Evolutionary conservation across 64 coral and sea anemone genomes (phyloP).

Genomic region (Hydrozoanthus tunicans): DNA sequence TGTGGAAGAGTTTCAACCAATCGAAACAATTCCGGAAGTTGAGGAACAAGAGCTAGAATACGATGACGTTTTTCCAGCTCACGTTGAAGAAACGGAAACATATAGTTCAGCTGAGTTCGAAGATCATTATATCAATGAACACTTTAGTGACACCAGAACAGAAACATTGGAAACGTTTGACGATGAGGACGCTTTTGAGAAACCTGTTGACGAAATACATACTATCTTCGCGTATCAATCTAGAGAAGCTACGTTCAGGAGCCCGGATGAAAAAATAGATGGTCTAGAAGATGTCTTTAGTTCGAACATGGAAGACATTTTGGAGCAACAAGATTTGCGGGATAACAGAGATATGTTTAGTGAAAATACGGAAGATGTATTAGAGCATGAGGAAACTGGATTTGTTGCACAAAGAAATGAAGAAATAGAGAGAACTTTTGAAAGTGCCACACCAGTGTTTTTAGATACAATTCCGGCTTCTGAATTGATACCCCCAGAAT

Average conservation of each 20-base stretch:
- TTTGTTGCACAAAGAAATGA: neutral
- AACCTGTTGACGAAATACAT: constrained; percentile 12
- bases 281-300: constrained; percentile 17
- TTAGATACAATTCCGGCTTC: neutral
- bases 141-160: constrained; percentile 22
- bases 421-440: constrained; percentile 19
- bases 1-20: constrained; percentile 11
- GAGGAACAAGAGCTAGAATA: constrained; percentile 81
- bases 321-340: constrained; percentile 21
- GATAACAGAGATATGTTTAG: constrained; percentile 25
- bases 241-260: neutral
- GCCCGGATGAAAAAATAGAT: neutral
- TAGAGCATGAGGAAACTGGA: constrained; percentile 4
- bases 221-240: constrained; percentile 11
- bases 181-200: constrained; percentile 7
- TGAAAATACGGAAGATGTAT: constrained; percentile 30
- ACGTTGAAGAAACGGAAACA: constrained; percentile 68
- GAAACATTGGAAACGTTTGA: constrained; percentile 11
- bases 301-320: constrained; percentile 34
- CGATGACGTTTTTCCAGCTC: constrained; percentile 89
- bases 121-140: constrained; percentile 36
- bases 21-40: constrained; percentile 44
- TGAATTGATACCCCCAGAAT: neutral
- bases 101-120: constrained; percentile 56
- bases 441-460: neutral